Base-by-base conservation (phyloP, 92 coral and sea anemone species). In the Zoanthus solanderi region DNA sequence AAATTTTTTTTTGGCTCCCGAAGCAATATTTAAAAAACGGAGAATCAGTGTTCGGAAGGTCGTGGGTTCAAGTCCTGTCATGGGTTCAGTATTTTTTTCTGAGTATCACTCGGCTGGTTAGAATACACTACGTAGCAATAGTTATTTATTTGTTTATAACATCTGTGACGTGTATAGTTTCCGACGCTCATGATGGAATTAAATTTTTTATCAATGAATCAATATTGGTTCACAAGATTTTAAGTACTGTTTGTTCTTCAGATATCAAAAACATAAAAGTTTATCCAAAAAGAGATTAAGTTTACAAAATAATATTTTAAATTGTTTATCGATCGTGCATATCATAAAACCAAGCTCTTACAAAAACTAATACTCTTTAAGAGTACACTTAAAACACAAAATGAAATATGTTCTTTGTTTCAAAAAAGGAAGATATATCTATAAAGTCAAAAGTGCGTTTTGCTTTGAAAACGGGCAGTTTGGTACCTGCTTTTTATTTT, bases 401-500 rank as follows among this genome's bases (percentile, higher is more conserved):
- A 46, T 15, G 18, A 81, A 67, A n/a, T 11, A 17, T n/a, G 3
- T 16, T 42, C 45, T 81, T 67, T 68, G 29, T 67, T 65, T 34
- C 44, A 18, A 81, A 28, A 47, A 14, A 3, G 23, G 7, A 54
- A 66, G 13, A 78, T 42, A 78, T 42, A 37, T 2, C 42, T 37
- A 37, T 4, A 16, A 79, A 37, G 1, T 34, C 30, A 52, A 60
- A 79, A 69, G 60, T 13, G 84, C 84, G 84, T 79, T 79, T 79
- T 79, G 84, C 84, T 79, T 79, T 79, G 85, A 81, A 81, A 81
- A 81, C 50, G 67, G 23, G 0, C 14, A 29, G 63, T 66, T 66
- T 15, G 85, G 85, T 81, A 81, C 85, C 85, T 34, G 85, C 16
- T 10, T 2, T 29, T 65, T 81, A 73, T 81, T 81, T 80, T 71